phyloP scores from a whole-genome alignment of 2,888 invertebrate species.

The Trachelus tabidus region DNA sequence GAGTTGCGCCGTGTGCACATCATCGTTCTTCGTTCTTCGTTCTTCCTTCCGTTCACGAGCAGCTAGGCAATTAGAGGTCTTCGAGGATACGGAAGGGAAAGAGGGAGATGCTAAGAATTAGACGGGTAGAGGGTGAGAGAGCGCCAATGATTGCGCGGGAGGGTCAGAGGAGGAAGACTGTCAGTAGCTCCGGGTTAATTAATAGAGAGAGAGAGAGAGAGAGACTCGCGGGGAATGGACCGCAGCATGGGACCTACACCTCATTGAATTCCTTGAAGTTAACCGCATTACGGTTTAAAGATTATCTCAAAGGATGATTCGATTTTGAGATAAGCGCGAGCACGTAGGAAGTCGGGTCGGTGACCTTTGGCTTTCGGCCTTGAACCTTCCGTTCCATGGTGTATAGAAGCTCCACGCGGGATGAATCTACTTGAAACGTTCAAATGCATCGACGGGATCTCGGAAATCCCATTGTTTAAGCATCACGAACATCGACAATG shows the following conservation, averaged over 20 bases:
- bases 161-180: neutral
- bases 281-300: constrained; percentile 1
- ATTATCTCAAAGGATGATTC: constrained; percentile 4
- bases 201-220: constrained; percentile 31
- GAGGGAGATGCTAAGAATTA: too few relatives aligned
- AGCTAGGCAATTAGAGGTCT: too few relatives aligned
- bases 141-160: neutral
- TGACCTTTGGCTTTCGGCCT: constrained; percentile 5
- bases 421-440: neutral
- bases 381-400: neutral
- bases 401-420: too few relatives aligned
- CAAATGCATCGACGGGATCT: neutral
- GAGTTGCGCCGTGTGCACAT: too few relatives aligned
- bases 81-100: too few relatives aligned
- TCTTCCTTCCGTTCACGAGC: too few relatives aligned
- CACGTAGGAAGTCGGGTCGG: neutral
- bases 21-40: too few relatives aligned
- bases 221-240: constrained; percentile 20
- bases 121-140: neutral
- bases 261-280: constrained; percentile 25
- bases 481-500: too few relatives aligned
- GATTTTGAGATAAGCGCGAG: constrained; percentile 5
- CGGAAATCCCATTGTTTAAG: too few relatives aligned
- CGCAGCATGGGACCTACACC: constrained; percentile 37
- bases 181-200: constrained; percentile 37